phyloP scores from a whole-genome alignment of 2,888 invertebrate species.

The Dastarcus helophoroides region DNA sequence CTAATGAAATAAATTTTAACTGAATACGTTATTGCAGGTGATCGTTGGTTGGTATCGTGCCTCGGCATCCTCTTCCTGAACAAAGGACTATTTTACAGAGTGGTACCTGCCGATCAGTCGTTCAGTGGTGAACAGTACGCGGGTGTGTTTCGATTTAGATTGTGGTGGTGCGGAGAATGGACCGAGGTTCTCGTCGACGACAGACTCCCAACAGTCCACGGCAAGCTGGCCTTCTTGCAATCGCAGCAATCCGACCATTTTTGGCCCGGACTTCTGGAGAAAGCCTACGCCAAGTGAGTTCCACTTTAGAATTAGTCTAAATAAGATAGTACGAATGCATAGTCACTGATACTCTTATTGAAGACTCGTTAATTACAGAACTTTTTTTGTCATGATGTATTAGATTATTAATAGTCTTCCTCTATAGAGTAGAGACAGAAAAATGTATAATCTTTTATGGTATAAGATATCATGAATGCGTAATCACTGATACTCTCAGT shows the following conservation, averaged over 20 bases:
- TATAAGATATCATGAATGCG: too few species aligned
- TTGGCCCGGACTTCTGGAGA: conserved; percentile 84
- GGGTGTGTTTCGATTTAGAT: conserved; percentile 76
- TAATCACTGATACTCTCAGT: too few species aligned
- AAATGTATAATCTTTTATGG: too few species aligned
- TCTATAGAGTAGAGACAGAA: too few species aligned
- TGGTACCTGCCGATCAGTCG: conserved; percentile 83
- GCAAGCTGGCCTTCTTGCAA: conserved; percentile 76
- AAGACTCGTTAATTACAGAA: too few species aligned
- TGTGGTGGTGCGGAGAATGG: conserved; percentile 95
- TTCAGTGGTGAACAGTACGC: conserved; percentile 58
- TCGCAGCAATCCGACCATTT: conserved; percentile 68
- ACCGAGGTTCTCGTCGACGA: conserved; percentile 83
- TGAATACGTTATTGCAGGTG: conserved; percentile 47
- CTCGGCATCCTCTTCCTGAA: conserved; percentile 73
- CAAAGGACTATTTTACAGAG: conserved; percentile 80
- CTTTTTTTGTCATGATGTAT: too few species aligned
- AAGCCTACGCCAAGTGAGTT: conserved; percentile 85
- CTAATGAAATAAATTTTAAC: background rate
- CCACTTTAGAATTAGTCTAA: too few species aligned
- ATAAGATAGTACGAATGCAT: too few species aligned
- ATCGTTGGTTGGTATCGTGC: conserved; percentile 84
- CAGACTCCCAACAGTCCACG: conserved; percentile 77
- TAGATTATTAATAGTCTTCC: too few species aligned
- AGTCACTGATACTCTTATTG: too few species aligned